Evolutionary conservation across 1,140 invertebrate species (phyloP).

Genomic region (Delia radicum): DNA sequence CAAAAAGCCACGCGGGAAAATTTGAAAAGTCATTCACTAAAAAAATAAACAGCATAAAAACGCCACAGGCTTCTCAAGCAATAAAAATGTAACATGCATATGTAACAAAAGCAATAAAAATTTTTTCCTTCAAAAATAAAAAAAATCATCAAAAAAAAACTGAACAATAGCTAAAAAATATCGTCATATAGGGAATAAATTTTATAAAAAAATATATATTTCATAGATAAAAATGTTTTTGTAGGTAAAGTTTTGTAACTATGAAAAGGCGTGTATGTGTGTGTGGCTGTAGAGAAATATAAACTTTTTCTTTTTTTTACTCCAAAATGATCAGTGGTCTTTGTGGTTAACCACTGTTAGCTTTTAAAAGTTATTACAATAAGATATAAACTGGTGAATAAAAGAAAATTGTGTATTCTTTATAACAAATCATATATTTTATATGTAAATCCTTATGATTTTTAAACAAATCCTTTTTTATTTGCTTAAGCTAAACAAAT

Average conservation of each 20-base stretch:
- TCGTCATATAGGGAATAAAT: slow-evolving; percentile 52
- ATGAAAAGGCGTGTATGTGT: neutral
- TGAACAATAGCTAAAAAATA: slow-evolving; percentile 34
- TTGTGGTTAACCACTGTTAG: neutral
- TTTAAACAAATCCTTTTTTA: neutral
- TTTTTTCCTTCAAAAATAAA: neutral
- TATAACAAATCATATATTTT: neutral
- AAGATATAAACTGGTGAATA: neutral
- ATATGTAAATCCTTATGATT: neutral
- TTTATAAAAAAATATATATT: slow-evolving; percentile 22
- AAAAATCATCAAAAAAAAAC: neutral
- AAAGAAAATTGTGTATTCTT: neutral
- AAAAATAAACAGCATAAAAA: slow-evolving; percentile 14
- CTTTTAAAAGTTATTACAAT: neutral
- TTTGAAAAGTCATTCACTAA: slow-evolving; percentile 7
- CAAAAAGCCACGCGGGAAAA: slow-evolving; percentile 23
- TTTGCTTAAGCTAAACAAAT: neutral
- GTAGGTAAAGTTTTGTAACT: neutral
- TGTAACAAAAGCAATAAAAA: slow-evolving; percentile 26
- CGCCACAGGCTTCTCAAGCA: slow-evolving; percentile 9
- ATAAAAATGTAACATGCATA: slow-evolving; percentile 23
- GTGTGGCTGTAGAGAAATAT: neutral
- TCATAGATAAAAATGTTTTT: neutral
- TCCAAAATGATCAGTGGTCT: neutral
- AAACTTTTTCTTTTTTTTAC: neutral